phyloP scores from a whole-genome alignment of 2,113 vertebrate species.

The Hippocampus mohnikei region DNA sequence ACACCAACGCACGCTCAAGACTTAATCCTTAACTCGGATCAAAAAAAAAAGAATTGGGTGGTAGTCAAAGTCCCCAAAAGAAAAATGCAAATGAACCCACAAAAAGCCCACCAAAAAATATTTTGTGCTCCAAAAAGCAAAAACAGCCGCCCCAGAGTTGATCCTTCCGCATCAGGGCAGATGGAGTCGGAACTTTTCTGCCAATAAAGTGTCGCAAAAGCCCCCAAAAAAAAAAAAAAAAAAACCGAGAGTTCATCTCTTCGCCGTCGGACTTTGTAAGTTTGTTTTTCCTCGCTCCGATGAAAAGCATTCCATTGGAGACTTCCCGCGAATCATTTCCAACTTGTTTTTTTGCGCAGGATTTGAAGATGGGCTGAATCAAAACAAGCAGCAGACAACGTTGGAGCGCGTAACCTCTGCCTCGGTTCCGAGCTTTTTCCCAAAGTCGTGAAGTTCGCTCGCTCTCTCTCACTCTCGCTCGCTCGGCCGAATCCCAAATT shows the following conservation, averaged over 20 bases:
- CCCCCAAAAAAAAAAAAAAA: not conserved
- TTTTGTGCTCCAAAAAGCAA: not conserved
- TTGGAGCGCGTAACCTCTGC: constrained; percentile 1
- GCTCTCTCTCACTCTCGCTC: constrained; percentile 13
- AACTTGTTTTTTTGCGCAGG: not conserved
- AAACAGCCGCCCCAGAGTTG: not conserved
- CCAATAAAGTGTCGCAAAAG: not conserved
- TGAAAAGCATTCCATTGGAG: not conserved
- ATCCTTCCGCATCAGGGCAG: not conserved
- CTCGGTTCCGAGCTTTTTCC: constrained; percentile 22
- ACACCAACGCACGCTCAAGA: not conserved
- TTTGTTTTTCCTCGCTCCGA: not conserved
- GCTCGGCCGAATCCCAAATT: constrained; percentile 36
- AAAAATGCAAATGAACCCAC: too few species aligned
- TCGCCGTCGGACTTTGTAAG: not conserved
- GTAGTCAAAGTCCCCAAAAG: too few species aligned
- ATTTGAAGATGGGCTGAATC: not conserved
- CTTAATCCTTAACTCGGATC: too few species aligned
- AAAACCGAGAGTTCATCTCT: not conserved
- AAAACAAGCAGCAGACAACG: not conserved
- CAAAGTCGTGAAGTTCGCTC: constrained; percentile 13
- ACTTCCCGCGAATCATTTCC: not conserved
- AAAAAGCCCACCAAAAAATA: not conserved
- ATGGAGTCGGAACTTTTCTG: not conserved
- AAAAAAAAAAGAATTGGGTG: too few species aligned